A percentile compares a stretch with the other conserved stretches of the same genome.
phyloP scores from a whole-genome alignment of 2,113 vertebrate species.

The Micromys minutus region DNA sequence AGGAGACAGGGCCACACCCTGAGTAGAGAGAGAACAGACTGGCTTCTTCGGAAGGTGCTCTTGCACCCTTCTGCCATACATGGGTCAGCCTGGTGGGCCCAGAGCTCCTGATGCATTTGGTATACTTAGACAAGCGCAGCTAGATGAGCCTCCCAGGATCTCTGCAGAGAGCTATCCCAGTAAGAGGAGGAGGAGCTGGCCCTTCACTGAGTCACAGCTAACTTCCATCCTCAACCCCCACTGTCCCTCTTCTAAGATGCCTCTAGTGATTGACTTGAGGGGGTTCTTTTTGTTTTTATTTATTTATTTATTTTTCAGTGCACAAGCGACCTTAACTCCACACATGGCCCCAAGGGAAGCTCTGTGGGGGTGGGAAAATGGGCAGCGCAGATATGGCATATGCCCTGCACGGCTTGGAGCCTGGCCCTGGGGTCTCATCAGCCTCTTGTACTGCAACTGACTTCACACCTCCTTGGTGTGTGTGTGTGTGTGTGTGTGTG shows the following conservation, averaged over 20 bases:
- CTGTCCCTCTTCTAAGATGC: background rate
- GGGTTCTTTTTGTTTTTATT: no score
- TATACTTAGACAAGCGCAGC: conserved; percentile 80
- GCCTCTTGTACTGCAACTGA: background rate
- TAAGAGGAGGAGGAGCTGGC: background rate
- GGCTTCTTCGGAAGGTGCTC: conserved; percentile 66
- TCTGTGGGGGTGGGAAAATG: background rate
- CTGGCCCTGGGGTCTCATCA: background rate
- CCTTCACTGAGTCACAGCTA: background rate
- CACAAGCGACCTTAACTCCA: background rate
- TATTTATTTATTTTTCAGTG: background rate
- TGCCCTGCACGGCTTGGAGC: background rate
- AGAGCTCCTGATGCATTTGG: conserved; percentile 89
- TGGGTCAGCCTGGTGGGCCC: conserved; percentile 85
- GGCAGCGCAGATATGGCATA: background rate
- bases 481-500: background rate
- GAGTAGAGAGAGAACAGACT: background rate
- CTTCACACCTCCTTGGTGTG: background rate
- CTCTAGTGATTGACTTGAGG: background rate
- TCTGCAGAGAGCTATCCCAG: conserved; percentile 81
- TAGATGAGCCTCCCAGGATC: conserved; percentile 81
- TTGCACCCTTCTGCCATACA: conserved; percentile 74
- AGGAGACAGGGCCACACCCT: background rate
- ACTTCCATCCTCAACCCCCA: no score
- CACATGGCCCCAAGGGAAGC: background rate